Evolutionary conservation across 1,140 invertebrate genomes (phyloP).

Genomic region (Psix sp.): DNA sequence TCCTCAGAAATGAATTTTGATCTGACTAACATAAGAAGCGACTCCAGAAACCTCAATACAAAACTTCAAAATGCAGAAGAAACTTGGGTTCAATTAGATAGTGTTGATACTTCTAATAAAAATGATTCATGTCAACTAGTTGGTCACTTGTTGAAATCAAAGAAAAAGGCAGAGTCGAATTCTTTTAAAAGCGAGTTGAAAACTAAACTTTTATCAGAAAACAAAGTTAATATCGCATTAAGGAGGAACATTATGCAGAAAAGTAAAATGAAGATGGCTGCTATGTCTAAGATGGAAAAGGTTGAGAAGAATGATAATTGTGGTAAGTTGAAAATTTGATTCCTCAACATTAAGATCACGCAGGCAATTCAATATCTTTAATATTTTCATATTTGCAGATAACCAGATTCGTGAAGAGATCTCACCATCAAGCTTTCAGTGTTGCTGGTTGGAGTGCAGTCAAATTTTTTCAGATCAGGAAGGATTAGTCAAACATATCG

Average conservation of each 20-base stretch:
- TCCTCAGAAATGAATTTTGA: conserved; percentile 72
- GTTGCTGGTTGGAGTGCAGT: conserved; percentile 92
- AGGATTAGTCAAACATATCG: conserved; percentile 92
- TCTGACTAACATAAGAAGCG: conserved; percentile 69
- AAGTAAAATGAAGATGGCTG: conserved; percentile 14
- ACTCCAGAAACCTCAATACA: conserved; percentile 64
- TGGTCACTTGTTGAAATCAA: conserved; percentile 67
- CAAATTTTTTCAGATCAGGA: conserved; percentile 86
- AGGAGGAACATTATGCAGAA: conserved; percentile 35
- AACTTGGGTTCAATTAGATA: conserved; percentile 33
- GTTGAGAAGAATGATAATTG: not conserved
- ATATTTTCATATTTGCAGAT: not conserved
- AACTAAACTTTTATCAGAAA: not conserved
- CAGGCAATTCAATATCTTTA: not conserved
- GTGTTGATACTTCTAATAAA: conserved; percentile 38
- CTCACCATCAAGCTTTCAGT: conserved; percentile 71
- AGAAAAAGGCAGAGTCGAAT: conserved; percentile 9
- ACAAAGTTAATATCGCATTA: conserved; percentile 28
- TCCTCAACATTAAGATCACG: too few relatives aligned
- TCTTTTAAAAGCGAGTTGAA: not conserved
- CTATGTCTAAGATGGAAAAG: not conserved
- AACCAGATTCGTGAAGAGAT: not conserved
- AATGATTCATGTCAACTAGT: conserved; percentile 62
- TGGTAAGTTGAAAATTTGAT: conserved; percentile 22
- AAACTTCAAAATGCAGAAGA: not conserved